Evolutionary conservation across 2,113 vertebrate genomes (phyloP).

Genomic region (Aythya baeri): DNA sequence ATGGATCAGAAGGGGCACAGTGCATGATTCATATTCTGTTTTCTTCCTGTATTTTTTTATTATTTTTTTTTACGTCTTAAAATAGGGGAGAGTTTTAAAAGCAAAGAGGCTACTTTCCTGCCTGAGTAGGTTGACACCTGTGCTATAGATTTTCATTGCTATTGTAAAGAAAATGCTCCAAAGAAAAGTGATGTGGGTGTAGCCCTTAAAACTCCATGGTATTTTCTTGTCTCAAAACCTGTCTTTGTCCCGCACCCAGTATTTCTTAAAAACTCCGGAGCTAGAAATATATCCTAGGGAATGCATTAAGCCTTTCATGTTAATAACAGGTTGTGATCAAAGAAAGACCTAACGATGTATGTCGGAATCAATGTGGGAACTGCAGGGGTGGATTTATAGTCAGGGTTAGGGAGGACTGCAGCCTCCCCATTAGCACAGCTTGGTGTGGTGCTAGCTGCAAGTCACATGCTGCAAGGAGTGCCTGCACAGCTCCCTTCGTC

Average conservation of each 20-base stretch:
- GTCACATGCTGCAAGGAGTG: background rate
- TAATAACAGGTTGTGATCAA: conserved; percentile 45
- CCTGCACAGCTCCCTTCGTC: background rate
- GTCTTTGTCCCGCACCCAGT: background rate
- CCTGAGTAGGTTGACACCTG: background rate
- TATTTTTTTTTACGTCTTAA: conserved; percentile 8
- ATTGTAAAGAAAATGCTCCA: background rate
- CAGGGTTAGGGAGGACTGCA: background rate
- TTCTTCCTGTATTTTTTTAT: background rate
- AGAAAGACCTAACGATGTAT: background rate
- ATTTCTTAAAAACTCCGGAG: background rate
- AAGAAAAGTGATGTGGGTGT: background rate
- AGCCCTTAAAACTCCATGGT: background rate
- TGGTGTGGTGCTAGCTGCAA: fast-evolving
- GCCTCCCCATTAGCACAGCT: background rate
- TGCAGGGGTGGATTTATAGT: conserved; percentile 14
- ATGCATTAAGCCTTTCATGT: conserved; percentile 4
- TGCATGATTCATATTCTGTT: background rate
- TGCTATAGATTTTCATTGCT: background rate
- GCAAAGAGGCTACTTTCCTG: background rate
- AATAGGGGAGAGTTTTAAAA: background rate
- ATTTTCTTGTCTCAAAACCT: background rate
- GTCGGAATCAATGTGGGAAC: background rate
- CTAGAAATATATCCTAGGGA: background rate
- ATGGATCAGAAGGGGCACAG: background rate